Base-by-base conservation (phyloP, 2,797 vertebrate genomes). In the Pipistrellus pipistrellus region DNA sequence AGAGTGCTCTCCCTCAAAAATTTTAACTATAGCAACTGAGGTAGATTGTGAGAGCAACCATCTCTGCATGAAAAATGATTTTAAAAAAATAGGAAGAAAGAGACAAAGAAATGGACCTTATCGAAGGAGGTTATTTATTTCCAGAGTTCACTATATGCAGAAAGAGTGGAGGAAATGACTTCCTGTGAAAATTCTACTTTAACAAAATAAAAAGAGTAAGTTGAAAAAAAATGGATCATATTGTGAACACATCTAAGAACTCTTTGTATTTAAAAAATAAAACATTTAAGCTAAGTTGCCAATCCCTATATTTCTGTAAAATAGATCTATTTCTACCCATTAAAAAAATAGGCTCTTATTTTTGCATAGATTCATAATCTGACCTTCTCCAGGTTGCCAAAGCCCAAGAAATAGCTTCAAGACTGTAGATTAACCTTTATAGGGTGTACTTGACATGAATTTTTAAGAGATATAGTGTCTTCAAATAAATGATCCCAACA, bases 401-500 rank as follows among this genome's bases (percentile, higher is more conserved):
- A 93, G 27, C 82, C 95, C 91, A 96, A 83, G 93, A 96, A 96
- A 96, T 93, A 94, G 88, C 96, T 96, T 85, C 82, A 95, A 97
- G 93, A 96, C 94, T 94, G 15, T 80, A 96, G 95, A 96, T 96
- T 96, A 96, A 95, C 87, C 93, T 96, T 95, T 96, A 88, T 80
- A 94, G 41, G 75, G 41, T 93, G 41, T 92, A 93, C 93, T 95
- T 96, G 94, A 96, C 85, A 93, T 93, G 92, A 96, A 95, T 95
- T 96, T 97, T 96, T 97, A 97, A 97, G 83, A 96, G 94, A 96
- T 88, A 94, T 85, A 94, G 81, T 94, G 77, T 91, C 93, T 93
- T 96, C 87, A 95, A 96, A 95, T 96, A 96, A 95, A 96, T 95
- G 95, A 95, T 96, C 82, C 91, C 95, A 96, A 97, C 69, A 96